Percentiles rank a stretch among this genome's conserved stretches.
phyloP scores from a whole-genome alignment of 2,888 invertebrate genomes.

The Drosophila prostipennis region DNA sequence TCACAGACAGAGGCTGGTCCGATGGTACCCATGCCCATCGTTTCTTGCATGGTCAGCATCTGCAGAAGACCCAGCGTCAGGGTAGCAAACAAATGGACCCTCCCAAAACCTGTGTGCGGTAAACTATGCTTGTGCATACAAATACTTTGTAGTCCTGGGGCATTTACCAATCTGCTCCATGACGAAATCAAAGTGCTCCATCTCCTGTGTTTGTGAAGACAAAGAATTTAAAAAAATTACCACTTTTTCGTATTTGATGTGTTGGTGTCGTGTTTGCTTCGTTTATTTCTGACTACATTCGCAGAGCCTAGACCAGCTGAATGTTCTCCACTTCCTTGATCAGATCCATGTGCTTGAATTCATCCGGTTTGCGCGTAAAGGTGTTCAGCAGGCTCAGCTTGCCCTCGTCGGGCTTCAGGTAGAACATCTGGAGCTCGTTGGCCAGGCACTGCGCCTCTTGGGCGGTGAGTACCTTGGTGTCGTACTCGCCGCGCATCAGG shows the following conservation, averaged over 20 bases:
- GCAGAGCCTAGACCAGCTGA: slow-evolving; percentile 76
- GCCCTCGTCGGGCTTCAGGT: slow-evolving; percentile 87
- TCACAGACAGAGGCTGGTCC: slow-evolving; percentile 61
- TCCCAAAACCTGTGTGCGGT: slow-evolving; percentile 55
- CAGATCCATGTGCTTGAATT: slow-evolving; percentile 93
- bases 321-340: slow-evolving; percentile 90
- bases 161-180: slow-evolving; percentile 58
- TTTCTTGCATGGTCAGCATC: slow-evolving; percentile 65
- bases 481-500: slow-evolving; percentile 94
- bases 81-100: slow-evolving; percentile 51
- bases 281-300: slow-evolving; percentile 20
- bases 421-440: slow-evolving; percentile 94
- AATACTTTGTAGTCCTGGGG: background rate
- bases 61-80: slow-evolving; percentile 58
- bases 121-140: background rate
- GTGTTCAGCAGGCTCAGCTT: slow-evolving; percentile 87
- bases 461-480: slow-evolving; percentile 89
- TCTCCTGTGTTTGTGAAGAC: background rate
- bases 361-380: slow-evolving; percentile 89
- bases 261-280: background rate
- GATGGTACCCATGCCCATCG: slow-evolving; percentile 68
- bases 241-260: background rate
- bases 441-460: slow-evolving; percentile 94
- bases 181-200: slow-evolving; percentile 51
- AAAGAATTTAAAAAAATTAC: background rate